Base-by-base conservation (phyloP, 1,140 invertebrate genomes). In the Drosophila rufa region DNA sequence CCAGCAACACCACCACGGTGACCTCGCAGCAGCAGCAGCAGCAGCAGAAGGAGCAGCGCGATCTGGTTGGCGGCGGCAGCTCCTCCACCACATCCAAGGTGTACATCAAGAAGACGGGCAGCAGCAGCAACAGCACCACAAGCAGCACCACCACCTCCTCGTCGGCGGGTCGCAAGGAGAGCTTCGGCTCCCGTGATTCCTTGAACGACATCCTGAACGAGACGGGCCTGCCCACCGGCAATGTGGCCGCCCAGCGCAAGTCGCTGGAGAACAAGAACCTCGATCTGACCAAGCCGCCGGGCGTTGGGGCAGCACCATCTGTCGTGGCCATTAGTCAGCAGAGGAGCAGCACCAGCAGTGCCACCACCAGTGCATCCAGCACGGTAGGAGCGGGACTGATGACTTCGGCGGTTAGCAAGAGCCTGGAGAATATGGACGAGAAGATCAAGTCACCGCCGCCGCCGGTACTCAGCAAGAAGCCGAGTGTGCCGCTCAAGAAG, bases 401-500 rank as follows among this genome's bases (percentile, higher is more conserved):
- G 9, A 17, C 77, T 15, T 71, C 83, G 38, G 82, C 92, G 15
- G 56, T 92, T 22, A 82, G 92, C 56, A 93, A 93, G 51, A 92
- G 92, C 57, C 62, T 92, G 55, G 92, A 93, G 50, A 93, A 79
- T 71, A 66, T 93, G 68, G 92, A 93, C 51, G 92, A 93, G 27
- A 92, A 92, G 61, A 78, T 92, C 19, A 93, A 90, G 57, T 92
- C 91, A 6, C 87, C 92, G 45, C 80, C 91, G 45, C 91, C 91
- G 27, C 92, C 92, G 51, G 92, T 91, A 60, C 70, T 93, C n/a
- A 82, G 87, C 58, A 95, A 95, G 80, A 95, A 95, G 91, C 95
- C 95, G 15, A 93, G 93, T 58, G 94, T 95, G 70, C 94, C 95
- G 45, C 85, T 94, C 45, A 95, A 95, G 91, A 95, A 95, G 75